phyloP scores from a whole-genome alignment of 2,113 vertebrate genomes.

The Sylvietta virens region DNA sequence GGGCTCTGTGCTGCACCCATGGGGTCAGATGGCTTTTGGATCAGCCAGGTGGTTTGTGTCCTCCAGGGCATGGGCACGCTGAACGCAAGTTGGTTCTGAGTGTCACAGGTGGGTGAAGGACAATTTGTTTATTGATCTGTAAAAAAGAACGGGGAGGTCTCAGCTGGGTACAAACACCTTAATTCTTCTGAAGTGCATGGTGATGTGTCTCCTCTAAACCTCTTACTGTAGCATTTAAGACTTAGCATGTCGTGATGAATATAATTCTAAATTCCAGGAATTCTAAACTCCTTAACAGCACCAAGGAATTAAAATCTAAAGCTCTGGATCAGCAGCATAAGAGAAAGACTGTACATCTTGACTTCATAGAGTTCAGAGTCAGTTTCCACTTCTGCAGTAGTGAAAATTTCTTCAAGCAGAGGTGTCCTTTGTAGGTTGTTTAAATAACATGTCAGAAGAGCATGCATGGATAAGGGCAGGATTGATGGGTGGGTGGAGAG shows the following conservation, averaged over 20 bases:
- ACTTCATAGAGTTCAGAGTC: not conserved
- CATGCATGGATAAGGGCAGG: not conserved
- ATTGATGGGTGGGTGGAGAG: slow-evolving; percentile 10
- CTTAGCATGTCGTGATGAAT: accelerated
- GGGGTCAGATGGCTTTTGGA: not conserved
- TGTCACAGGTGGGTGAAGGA: not conserved
- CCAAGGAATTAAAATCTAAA: not conserved
- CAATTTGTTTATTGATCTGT: not conserved
- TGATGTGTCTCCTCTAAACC: not conserved
- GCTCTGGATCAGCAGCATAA: not conserved
- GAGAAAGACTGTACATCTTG: not conserved
- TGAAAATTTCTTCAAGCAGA: not conserved
- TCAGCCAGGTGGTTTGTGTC: not conserved
- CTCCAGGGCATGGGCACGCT: not conserved
- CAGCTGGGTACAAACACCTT: not conserved
- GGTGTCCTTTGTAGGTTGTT: not conserved
- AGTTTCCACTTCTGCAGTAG: not conserved
- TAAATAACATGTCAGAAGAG: not conserved
- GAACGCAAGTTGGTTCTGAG: accelerated
- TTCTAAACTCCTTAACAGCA: not conserved
- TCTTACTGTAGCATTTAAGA: not conserved
- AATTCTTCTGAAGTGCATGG: not conserved
- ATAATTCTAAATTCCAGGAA: not conserved
- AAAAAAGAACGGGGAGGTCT: not conserved
- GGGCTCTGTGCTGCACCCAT: not conserved